Evolutionary conservation across 2,888 invertebrate genomes (phyloP), one percentile per base, ranked within the genome.

Genomic region (Hermaeophaga mercurialis): DNA sequence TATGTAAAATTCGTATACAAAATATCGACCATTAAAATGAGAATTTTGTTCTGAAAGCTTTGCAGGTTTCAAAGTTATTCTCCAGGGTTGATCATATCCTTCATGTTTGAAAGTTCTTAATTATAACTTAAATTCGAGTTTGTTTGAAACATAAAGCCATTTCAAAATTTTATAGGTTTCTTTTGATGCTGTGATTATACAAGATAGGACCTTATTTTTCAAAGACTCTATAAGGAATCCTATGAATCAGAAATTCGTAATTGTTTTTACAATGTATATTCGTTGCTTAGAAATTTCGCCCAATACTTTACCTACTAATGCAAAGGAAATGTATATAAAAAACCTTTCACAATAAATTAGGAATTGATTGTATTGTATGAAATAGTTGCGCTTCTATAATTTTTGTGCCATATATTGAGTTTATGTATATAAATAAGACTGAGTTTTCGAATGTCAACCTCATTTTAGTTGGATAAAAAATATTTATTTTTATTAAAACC

Each of bases 371-470:
- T 53, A 31, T 12, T 47, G 24, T 53, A 49, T 19, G 31, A 41
- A 45, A 46, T 31, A 43, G 39, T 31, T 18, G 41, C 15, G 43
- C 43, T 50, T 41, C 28, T 54, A 46, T 52, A 49, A 31, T 48
- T 57, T 54, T 41, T 57, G 62, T 62, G 62, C 62, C 62, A 62
- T 62, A 55, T 59, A 56, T 28, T 56, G 46, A 49, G 45, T 50
- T 53, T 49, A 34, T 38, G 31, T 56, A 44, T 28, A 41, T 54
- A 41, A 33, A 24, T 36, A 62, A 62, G 62, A 62, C 60, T 62
- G 60, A 62, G 54, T 62, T 59, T 53, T 17, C 8, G 11, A 14
- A 11, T 1, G 11, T 4, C 14, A 26, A 47, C 38, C 31, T 48
- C 17, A 38, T 48, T 48, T 48, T 48, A 12, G 28, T 22, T 26